These are phyloP conservation scores for Felis catus DNA, from an alignment of 2,113 vertebrate genomes.

Conservation along the genomic window DNA sequence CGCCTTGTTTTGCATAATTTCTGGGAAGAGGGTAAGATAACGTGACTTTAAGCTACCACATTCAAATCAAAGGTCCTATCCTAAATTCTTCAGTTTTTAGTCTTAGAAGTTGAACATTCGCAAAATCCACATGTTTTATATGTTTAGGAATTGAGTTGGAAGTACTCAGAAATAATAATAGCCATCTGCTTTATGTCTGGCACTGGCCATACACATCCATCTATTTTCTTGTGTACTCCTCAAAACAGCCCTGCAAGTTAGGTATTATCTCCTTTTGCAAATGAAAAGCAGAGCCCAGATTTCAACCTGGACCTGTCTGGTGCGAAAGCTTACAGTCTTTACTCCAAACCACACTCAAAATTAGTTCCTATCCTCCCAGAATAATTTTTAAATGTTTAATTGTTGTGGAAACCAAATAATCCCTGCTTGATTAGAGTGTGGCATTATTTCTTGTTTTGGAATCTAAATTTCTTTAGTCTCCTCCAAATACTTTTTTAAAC, in stretches of 20 bases:
- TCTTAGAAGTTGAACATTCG: neutral
- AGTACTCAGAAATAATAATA: neutral
- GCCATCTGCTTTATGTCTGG: neutral
- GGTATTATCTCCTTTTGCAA: neutral
- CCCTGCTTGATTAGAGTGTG: slow-evolving; percentile 26
- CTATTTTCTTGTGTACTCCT: neutral
- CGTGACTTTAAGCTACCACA: neutral
- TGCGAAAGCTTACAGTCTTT: neutral
- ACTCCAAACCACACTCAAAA: slow-evolving; percentile 30
- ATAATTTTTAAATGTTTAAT: slow-evolving; percentile 61
- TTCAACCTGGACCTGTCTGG: neutral
- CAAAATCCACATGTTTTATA: slow-evolving; percentile 24
- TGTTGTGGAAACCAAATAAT: slow-evolving; percentile 64
- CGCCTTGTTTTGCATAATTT: neutral
- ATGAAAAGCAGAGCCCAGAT: neutral
- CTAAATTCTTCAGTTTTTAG: slow-evolving; percentile 29
- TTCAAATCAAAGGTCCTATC: neutral
- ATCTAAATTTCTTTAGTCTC: slow-evolving; percentile 25
- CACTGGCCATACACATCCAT: neutral
- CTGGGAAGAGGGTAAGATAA: neutral
- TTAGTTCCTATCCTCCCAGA: neutral
- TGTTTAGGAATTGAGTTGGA: neutral
- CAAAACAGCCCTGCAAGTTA: neutral
- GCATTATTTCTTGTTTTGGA: slow-evolving; percentile 46
- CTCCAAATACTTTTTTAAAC: slow-evolving; percentile 29